A percentile compares a stretch with the other conserved stretches of the same genome.
These are phyloP conservation scores for Typhlichthys eigenmanni DNA, from an alignment of 2,797 vertebrate genomes.

Conservation along the genomic window DNA sequence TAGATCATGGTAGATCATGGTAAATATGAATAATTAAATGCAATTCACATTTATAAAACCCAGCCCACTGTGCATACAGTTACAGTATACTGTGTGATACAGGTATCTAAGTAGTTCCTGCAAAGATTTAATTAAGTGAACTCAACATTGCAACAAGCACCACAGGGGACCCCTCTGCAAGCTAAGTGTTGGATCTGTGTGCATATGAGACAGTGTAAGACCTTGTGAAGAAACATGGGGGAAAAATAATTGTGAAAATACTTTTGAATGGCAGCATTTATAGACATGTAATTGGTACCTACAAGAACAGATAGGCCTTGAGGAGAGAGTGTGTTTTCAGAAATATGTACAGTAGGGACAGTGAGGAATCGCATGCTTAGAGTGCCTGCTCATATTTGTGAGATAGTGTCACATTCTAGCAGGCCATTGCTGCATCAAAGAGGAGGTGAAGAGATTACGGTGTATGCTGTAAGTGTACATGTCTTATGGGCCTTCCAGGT, in stretches of 20 bases:
- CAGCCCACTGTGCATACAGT: not conserved
- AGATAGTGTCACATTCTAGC: constrained; percentile 41
- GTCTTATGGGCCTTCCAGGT: too few relatives aligned
- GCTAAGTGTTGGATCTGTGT: constrained; percentile 40
- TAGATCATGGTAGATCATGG: too few relatives aligned
- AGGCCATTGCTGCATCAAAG: constrained; percentile 42
- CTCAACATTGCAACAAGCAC: constrained; percentile 69
- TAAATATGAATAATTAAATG: too few relatives aligned
- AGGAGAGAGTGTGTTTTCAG: constrained; percentile 1
- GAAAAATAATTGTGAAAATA: constrained; percentile 1
- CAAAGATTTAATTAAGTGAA: constrained; percentile 76
- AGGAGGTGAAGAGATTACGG: too few relatives aligned
- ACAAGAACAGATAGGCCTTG: too few relatives aligned
- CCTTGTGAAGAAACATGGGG: not conserved
- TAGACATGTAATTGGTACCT: too few relatives aligned
- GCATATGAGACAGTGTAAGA: constrained; percentile 24
- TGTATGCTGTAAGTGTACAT: too few relatives aligned
- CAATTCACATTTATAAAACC: constrained; percentile 20
- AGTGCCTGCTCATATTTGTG: constrained; percentile 26
- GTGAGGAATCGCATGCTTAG: constrained; percentile 14
- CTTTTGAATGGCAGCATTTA: too few relatives aligned
- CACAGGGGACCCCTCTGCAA: constrained; percentile 48
- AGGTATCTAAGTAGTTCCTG: constrained; percentile 45
- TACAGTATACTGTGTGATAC: too few relatives aligned
- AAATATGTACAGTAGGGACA: constrained; percentile 24